phyloP scores from a whole-genome alignment of 92 coral and sea anemone species.

The Siderastrea siderea region DNA sequence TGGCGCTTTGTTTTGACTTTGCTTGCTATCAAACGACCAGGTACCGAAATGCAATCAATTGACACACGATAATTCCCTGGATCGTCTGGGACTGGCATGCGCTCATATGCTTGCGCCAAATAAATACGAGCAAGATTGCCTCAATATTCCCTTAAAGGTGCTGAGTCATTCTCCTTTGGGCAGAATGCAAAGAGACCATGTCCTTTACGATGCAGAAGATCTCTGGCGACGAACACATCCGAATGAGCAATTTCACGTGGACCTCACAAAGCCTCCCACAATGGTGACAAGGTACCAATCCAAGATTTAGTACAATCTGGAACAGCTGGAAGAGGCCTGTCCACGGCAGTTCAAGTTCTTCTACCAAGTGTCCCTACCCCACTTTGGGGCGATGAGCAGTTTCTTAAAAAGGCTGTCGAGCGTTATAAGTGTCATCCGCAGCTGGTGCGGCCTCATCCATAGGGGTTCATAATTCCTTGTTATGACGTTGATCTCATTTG shows the following conservation, averaged over 20 bases:
- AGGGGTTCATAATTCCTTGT: conserved; percentile 76
- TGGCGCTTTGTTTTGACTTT: no score
- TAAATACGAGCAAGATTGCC: conserved; percentile 63
- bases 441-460: conserved; percentile 63
- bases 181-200: not conserved
- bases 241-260: conserved; percentile 7
- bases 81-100: conserved; percentile 74
- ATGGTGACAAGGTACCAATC: conserved; percentile 31
- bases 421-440: conserved; percentile 71
- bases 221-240: conserved; percentile 35
- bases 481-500: conserved; percentile 84
- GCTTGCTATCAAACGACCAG: no score
- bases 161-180: conserved; percentile 24
- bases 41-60: no score
- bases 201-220: conserved; percentile 9
- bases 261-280: conserved; percentile 15
- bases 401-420: conserved; percentile 61
- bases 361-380: conserved; percentile 78
- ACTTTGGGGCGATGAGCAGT: conserved; percentile 53
- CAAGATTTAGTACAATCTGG: conserved; percentile 29
- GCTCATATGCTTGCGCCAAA: conserved; percentile 67
- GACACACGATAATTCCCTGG: no score
- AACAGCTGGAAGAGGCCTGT: conserved; percentile 21
- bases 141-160: not conserved
- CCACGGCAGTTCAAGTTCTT: conserved; percentile 56